Conservation (phyloP, 2,113 vertebrate species). For the Myodes glareolus region DNA sequence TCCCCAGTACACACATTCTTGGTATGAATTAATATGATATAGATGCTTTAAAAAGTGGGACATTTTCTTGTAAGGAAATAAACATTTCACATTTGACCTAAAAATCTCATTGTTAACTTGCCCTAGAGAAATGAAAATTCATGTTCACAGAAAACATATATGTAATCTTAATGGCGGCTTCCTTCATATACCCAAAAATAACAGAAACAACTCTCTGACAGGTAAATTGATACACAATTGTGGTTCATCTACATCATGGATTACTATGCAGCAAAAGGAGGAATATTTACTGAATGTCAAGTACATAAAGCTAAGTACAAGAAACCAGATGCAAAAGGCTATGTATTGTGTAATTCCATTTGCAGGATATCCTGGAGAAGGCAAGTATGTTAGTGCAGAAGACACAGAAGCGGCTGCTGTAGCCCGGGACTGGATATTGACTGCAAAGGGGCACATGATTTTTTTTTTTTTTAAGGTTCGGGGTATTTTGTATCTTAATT, state of each 20-base stretch:
- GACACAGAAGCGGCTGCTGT: neutral
- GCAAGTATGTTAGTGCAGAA: neutral
- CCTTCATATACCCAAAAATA: neutral
- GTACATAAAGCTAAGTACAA: neutral
- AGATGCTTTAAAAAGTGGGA: slow-evolving; percentile 5
- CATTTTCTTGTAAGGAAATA: slow-evolving; percentile 10
- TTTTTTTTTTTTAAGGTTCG: neutral
- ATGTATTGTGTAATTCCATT: neutral
- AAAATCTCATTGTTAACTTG: slow-evolving; percentile 13
- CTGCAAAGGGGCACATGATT: neutral
- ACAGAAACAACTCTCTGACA: neutral
- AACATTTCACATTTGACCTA: neutral
- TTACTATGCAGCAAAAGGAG: neutral
- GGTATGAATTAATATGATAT: neutral
- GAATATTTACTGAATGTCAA: neutral
- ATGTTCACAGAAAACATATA: neutral
- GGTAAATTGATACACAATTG: neutral
- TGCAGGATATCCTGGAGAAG: neutral
- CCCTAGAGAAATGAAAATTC: neutral
- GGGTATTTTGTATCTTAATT: neutral
- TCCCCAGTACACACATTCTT: neutral
- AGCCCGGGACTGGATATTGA: neutral
- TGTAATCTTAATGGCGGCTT: neutral
- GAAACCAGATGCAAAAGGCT: neutral
- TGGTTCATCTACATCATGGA: neutral